Evolutionary conservation across 1,140 invertebrate genomes (phyloP).

Genomic region (Conus betulinus): DNA sequence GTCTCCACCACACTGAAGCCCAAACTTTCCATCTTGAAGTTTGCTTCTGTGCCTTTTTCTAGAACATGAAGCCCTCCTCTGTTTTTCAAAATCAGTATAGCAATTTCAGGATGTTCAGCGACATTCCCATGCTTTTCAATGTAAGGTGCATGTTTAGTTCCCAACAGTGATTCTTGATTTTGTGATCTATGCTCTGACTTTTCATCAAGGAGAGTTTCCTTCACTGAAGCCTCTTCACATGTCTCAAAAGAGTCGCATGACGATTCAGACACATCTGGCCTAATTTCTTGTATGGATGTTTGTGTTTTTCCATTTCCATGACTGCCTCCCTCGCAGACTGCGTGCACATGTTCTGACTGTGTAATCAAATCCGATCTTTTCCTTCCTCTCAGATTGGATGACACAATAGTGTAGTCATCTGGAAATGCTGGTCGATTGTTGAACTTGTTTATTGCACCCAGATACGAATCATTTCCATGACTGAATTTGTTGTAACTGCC

Average conservation of each 20-base stretch:
- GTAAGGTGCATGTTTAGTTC: no score
- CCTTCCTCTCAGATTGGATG: not conserved
- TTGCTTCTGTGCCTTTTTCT: not conserved
- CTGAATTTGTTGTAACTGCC: not conserved
- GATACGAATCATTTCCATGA: no score
- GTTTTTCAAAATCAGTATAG: not conserved
- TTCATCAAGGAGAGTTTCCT: not conserved
- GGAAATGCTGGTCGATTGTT: not conserved
- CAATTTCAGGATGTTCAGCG: no score
- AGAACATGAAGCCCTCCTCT: not conserved
- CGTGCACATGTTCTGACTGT: not conserved
- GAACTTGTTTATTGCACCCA: not conserved
- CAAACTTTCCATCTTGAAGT: not conserved
- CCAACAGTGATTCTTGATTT: not conserved
- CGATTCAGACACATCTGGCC: slow-evolving; percentile 20
- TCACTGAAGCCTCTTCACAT: slow-evolving; percentile 42
- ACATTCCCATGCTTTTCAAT: no score
- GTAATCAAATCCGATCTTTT: not conserved
- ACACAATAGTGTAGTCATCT: not conserved
- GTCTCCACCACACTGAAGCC: not conserved
- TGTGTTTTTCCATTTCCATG: not conserved
- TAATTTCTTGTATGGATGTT: not conserved
- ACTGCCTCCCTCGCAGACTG: not conserved
- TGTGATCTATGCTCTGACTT: not conserved
- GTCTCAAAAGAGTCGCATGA: slow-evolving; percentile 46